These are phyloP conservation scores for Panurus biarmicus DNA, from an alignment of 2,113 vertebrate species.

Conservation along the genomic window DNA sequence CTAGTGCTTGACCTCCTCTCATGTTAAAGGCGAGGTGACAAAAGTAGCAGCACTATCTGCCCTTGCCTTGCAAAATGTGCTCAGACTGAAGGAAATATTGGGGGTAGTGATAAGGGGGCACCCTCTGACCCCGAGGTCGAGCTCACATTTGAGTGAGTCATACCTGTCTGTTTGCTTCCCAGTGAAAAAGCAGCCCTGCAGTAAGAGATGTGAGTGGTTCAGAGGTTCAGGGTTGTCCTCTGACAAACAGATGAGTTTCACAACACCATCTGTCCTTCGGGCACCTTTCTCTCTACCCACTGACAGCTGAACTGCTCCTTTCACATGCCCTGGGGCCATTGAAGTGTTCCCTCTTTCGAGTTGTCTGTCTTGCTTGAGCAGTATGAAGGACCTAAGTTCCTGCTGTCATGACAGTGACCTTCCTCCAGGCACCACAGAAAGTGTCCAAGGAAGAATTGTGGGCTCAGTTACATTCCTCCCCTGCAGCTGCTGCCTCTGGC, in stretches of 20 bases:
- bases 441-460: neutral
- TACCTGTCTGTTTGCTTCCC: neutral
- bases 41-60: accelerated
- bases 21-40: neutral
- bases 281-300: neutral
- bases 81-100: neutral
- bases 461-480: neutral
- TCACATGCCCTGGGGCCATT: neutral
- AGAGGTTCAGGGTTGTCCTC: neutral
- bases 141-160: neutral
- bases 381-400: accelerated
- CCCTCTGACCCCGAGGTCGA: accelerated
- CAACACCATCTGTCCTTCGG: neutral
- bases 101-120: neutral
- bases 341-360: accelerated
- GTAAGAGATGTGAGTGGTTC: neutral
- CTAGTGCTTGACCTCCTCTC: neutral
- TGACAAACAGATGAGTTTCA: neutral
- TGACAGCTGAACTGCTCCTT: neutral
- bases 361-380: neutral
- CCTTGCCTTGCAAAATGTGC: neutral
- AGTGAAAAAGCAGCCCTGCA: neutral
- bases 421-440: neutral
- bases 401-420: neutral
- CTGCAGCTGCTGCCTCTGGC: neutral